Evolutionary conservation across 2,888 invertebrate genomes (phyloP).

Genomic region (Exephanes ischioxanthus): DNA sequence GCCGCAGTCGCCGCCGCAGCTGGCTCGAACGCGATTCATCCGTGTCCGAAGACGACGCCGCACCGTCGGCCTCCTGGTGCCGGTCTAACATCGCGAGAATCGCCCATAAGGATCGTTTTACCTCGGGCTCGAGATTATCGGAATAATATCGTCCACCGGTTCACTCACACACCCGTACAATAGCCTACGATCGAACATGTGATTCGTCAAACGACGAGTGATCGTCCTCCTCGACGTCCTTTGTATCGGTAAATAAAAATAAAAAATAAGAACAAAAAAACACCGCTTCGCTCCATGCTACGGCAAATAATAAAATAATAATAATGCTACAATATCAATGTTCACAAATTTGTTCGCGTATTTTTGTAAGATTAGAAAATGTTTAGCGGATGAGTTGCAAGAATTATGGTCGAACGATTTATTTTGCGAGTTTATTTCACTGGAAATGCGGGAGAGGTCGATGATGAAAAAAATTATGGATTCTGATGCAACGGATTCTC

Average conservation of each 20-base stretch:
- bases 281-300: background rate
- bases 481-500: background rate
- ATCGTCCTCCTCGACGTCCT: conserved; percentile 27
- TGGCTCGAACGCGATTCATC: conserved; percentile 74
- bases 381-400: background rate
- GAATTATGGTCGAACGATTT: background rate
- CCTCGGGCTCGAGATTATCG: conserved; percentile 25
- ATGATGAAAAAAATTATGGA: background rate
- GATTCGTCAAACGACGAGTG: conserved; percentile 28
- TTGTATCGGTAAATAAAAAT: conserved; percentile 31
- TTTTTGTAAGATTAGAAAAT: background rate
- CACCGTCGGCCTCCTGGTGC: conserved; percentile 31
- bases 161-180: background rate
- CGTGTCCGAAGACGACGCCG: conserved; percentile 58
- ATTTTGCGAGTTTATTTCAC: background rate
- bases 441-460: background rate
- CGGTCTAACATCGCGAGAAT: conserved; percentile 45
- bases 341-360: background rate
- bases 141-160: background rate
- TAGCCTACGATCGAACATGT: conserved; percentile 30
- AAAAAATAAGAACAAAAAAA: background rate
- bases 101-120: conserved; percentile 35
- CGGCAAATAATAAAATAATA: too few relatives aligned
- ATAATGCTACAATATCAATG: too few relatives aligned
- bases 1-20: conserved; percentile 76